These are phyloP conservation scores for Eurois occulta DNA, from an alignment of 2,888 invertebrate species.

Conservation along the genomic window DNA sequence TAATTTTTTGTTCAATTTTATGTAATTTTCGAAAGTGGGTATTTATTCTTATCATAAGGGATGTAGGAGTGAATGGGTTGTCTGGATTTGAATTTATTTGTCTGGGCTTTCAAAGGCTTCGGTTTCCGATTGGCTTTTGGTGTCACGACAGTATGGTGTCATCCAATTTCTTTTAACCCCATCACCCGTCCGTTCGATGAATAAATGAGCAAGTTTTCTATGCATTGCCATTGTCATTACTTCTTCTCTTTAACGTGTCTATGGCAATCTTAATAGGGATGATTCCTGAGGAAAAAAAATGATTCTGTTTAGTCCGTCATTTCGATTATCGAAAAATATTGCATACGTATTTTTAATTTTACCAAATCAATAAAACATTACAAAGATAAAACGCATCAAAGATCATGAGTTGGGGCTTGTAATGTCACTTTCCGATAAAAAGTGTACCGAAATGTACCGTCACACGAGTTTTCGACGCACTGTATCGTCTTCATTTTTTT, in stretches of 20 bases:
- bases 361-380: too few relatives aligned
- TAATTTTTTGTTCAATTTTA: slow-evolving; percentile 68
- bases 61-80: slow-evolving; percentile 44
- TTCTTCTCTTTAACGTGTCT: not conserved
- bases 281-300: too few relatives aligned
- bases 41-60: slow-evolving; percentile 42
- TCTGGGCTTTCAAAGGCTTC: slow-evolving; percentile 7
- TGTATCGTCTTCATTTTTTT: too few relatives aligned
- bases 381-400: too few relatives aligned
- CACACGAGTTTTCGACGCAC: too few relatives aligned
- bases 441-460: too few relatives aligned
- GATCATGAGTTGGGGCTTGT: too few relatives aligned
- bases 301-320: too few relatives aligned
- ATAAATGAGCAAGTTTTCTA: not conserved
- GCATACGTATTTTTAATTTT: too few relatives aligned
- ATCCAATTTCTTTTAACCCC: not conserved
- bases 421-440: too few relatives aligned
- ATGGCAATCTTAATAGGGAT: not conserved
- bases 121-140: slow-evolving; percentile 17
- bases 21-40: slow-evolving; percentile 60
- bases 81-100: slow-evolving; percentile 41
- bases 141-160: not conserved
- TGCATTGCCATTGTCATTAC: too few relatives aligned
- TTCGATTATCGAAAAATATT: too few relatives aligned
- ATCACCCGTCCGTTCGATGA: not conserved